These are phyloP conservation scores for Pseudomugil gertrudae DNA, from an alignment of 2,797 vertebrate genomes.

Conservation along the genomic window DNA sequence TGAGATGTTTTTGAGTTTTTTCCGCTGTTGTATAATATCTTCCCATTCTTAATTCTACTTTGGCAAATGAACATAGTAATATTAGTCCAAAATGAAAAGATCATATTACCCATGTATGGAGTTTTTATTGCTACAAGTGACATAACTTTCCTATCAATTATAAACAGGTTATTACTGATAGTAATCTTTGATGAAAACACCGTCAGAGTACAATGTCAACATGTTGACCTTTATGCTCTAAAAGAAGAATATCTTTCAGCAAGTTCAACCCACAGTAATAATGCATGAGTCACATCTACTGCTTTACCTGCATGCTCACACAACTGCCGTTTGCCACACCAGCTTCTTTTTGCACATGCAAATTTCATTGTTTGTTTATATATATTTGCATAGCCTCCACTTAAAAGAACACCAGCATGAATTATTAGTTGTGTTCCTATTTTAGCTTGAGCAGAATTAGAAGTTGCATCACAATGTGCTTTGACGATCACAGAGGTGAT, in stretches of 20 bases:
- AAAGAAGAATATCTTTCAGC: conserved; percentile 68
- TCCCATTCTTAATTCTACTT: conserved; percentile 20
- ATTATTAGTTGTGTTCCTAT: conserved; percentile 29
- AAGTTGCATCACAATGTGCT: conserved; percentile 17
- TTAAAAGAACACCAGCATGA: conserved; percentile 4
- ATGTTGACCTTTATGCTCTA: conserved; percentile 67
- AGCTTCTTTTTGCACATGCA: conserved; percentile 8
- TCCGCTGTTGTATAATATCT: conserved; percentile 26
- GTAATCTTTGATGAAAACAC: conserved; percentile 56
- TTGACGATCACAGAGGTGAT: conserved; percentile 42
- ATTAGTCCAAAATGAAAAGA: conserved; percentile 4
- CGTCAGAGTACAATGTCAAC: conserved; percentile 58
- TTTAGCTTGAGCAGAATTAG: conserved; percentile 15
- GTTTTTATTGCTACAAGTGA: conserved; percentile 48
- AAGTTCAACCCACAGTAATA: conserved; percentile 43
- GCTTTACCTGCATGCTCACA: conserved; percentile 48
- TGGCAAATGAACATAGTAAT: neutral
- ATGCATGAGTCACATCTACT: conserved; percentile 50
- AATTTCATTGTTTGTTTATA: conserved; percentile 28
- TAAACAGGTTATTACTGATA: conserved; percentile 54
- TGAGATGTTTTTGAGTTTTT: conserved; percentile 23
- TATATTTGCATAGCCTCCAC: conserved; percentile 28
- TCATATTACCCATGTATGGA: conserved; percentile 19
- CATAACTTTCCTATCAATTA: conserved; percentile 51
- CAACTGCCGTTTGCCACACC: conserved; percentile 34